phyloP scores from a whole-genome alignment of 1,140 invertebrate species.

The Diorhabda sublineata region DNA sequence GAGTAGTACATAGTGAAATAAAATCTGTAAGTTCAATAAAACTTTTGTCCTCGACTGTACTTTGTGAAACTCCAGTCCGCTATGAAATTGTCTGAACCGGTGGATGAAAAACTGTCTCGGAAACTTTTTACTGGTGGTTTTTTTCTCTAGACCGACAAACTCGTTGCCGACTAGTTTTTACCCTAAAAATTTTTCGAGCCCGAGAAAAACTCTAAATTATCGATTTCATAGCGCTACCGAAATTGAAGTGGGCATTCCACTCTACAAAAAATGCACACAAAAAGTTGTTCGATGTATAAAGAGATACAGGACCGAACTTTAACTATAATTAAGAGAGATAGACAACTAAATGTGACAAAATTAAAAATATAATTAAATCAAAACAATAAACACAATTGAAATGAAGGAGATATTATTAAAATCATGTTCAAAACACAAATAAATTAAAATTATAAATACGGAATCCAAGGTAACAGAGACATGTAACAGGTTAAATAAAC shows the following conservation, averaged over 20 bases:
- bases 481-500: no score
- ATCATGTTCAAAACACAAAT: no score
- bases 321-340: no score
- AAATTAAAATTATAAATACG: no score
- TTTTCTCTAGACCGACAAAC: constrained; percentile 35
- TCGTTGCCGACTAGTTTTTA: constrained; percentile 42
- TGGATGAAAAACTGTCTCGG: constrained; percentile 41
- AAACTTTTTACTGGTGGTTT: constrained; percentile 37
- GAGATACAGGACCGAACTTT: constrained; percentile 7
- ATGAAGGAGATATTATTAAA: no score
- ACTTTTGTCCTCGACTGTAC: constrained; percentile 12
- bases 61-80: constrained; percentile 20
- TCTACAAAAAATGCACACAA: constrained; percentile 28
- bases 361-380: no score
- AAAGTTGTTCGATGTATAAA: constrained; percentile 27
- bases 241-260: constrained; percentile 39
- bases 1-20: not conserved
- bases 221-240: constrained; percentile 37
- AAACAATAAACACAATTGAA: no score
- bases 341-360: no score
- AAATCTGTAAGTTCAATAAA: constrained; percentile 7
- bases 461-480: no score
- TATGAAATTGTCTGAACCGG: constrained; percentile 22
- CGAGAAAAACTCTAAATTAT: constrained; percentile 39
- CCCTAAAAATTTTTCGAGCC: constrained; percentile 37